Conservation (phyloP, 2,797 vertebrate genomes). For the Hirundo rustica region DNA sequence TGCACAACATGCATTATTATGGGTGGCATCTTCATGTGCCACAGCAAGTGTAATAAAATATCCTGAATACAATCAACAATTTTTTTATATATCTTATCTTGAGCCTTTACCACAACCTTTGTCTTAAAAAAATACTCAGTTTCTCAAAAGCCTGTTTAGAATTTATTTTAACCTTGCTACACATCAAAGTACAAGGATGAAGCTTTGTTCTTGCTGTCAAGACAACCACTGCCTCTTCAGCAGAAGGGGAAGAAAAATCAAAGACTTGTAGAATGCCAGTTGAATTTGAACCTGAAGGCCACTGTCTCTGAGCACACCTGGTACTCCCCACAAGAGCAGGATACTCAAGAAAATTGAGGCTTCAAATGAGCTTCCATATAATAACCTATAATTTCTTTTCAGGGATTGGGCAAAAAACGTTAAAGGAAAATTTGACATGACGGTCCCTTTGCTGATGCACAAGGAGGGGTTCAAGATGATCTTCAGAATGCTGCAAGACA, state of each 20-base stretch:
- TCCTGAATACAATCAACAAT: neutral
- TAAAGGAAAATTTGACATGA: slow-evolving; percentile 75
- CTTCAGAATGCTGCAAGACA: slow-evolving; percentile 91
- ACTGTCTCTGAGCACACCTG: slow-evolving; percentile 85
- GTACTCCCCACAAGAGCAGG: slow-evolving; percentile 77
- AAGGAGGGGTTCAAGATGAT: slow-evolving; percentile 90
- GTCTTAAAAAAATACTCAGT: slow-evolving; percentile 65
- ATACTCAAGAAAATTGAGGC: slow-evolving; percentile 88
- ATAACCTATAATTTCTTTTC: slow-evolving; percentile 91
- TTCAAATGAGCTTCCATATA: slow-evolving; percentile 90
- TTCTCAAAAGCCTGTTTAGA: slow-evolving; percentile 72
- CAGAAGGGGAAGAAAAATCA: slow-evolving; percentile 83
- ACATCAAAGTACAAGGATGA: slow-evolving; percentile 75
- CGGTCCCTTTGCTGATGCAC: slow-evolving; percentile 79
- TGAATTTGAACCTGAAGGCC: slow-evolving; percentile 82
- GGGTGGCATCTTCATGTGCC: neutral
- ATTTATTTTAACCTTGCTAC: slow-evolving; percentile 71
- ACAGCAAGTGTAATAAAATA: neutral
- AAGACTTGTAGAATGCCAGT: slow-evolving; percentile 87
- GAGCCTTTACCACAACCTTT: slow-evolving; percentile 53
- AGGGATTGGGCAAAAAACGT: slow-evolving; percentile 81
- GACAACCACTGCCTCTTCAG: slow-evolving; percentile 82
- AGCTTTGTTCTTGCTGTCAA: slow-evolving; percentile 81
- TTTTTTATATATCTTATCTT: slow-evolving; percentile 37
- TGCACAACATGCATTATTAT: neutral